phyloP scores from a whole-genome alignment of 2,113 vertebrate genomes.

The Columba livia region DNA sequence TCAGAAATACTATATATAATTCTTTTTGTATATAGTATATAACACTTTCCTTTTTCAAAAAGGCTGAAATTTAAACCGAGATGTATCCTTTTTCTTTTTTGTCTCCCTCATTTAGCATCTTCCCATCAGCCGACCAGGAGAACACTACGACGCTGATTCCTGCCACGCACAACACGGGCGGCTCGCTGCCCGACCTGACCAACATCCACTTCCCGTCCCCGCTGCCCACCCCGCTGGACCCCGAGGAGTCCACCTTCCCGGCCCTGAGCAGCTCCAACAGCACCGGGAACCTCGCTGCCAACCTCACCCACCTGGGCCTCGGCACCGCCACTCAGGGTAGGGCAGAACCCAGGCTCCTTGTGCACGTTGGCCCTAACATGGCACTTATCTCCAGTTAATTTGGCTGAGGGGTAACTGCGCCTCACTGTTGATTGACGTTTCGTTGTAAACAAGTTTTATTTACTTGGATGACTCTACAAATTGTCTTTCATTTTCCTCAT shows the following conservation, averaged over 20 bases:
- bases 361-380: rapidly evolving
- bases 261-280: conserved; percentile 87
- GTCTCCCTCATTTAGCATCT: conserved; percentile 80
- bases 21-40: too few species aligned
- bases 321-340: conserved; percentile 86
- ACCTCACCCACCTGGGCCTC: conserved; percentile 93
- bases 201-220: conserved; percentile 98
- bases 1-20: not conserved
- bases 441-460: not conserved
- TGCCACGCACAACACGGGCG: conserved; percentile 90
- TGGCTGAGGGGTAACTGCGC: not conserved
- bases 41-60: not conserved
- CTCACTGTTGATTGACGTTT: rapidly evolving
- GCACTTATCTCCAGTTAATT: rapidly evolving
- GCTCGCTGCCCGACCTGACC: conserved; percentile 94
- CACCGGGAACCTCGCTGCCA: conserved; percentile 88
- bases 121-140: conserved; percentile 94
- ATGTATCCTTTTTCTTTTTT: not conserved
- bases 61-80: not conserved
- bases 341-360: not conserved
- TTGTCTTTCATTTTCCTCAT: not conserved
- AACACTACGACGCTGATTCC: conserved; percentile 86
- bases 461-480: not conserved
- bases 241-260: conserved; percentile 89
- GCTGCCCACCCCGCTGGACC: conserved; percentile 92